A percentile compares a stretch with the other conserved stretches of the same genome.
Conservation (phyloP, 1,140 invertebrate genomes). For the Zophobas morio region DNA sequence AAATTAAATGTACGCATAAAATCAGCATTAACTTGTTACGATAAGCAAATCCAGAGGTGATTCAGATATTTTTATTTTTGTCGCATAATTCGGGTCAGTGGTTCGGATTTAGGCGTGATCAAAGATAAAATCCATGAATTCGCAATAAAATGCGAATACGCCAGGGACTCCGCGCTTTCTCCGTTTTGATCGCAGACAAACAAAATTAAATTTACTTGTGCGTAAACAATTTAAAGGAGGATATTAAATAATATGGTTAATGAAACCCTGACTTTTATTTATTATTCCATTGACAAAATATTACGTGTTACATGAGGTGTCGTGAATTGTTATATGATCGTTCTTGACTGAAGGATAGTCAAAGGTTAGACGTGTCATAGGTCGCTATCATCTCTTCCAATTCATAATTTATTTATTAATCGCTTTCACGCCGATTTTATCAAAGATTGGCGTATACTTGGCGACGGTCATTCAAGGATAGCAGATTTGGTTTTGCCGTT, state of each 20-base stretch:
- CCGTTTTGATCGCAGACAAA: background rate
- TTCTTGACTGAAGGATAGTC: constrained; percentile 38
- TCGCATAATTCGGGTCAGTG: constrained; percentile 1
- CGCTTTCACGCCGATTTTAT: constrained; percentile 11
- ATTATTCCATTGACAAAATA: constrained; percentile 34
- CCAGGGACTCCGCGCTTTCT: constrained; percentile 15
- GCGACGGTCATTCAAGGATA: constrained; percentile 14
- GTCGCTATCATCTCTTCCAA: background rate
- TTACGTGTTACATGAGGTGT: constrained; percentile 20
- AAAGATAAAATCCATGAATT: constrained; percentile 24
- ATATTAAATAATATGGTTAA: constrained; percentile 30
- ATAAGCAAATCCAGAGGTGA: background rate
- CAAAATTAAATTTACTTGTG: constrained; percentile 19
- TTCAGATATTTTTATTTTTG: constrained; percentile 19
- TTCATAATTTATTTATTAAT: background rate
- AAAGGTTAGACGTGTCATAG: constrained; percentile 40
- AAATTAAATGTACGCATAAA: background rate
- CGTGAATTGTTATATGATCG: constrained; percentile 13
- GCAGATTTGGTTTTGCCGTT: constrained; percentile 4
- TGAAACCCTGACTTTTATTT: constrained; percentile 40
- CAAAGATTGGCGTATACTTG: background rate
- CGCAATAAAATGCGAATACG: constrained; percentile 13
- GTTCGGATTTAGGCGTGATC: constrained; percentile 27
- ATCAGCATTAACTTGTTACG: background rate
- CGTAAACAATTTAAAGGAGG: background rate